Base-by-base conservation (phyloP, 92 coral and sea anemone genomes). In the Scolanthus callimorphus region DNA sequence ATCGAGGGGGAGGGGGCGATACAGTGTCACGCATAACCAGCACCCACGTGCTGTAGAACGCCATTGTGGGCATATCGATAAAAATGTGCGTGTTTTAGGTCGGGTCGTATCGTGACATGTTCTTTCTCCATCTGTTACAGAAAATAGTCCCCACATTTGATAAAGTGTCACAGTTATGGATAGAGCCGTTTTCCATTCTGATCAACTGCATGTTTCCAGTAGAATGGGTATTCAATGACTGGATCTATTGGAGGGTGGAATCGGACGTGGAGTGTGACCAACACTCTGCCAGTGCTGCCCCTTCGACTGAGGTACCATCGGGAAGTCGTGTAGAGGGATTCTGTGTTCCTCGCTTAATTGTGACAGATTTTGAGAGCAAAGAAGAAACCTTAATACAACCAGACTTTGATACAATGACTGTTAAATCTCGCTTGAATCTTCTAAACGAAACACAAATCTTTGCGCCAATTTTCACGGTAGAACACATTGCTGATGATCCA, bases 251-350 rank as follows among this genome's bases (percentile, higher is more conserved):
- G 86, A 60, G 38, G 41, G 71, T 62, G 11, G 9, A 19, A 24
- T 28, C 20, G 26, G 69, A 60, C 53, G 68, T 69, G 38, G 85
- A 56, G 23, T 70, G 26, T 20, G 23, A 70, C 26, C n/a, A n/a
- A n/a, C n/a, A n/a, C n/a, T n/a, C n/a, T n/a, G n/a, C n/a, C n/a
- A 3, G 31, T 4, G 0, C 62, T 20, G 54, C 28, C 3, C 49
- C 47, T 21, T 57, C 78, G 15, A 41, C 61, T 10, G 45, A 47
- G 12, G 27, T 55, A 43, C 79, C 57, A 6, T 31, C 91, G 0
- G 91, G 91, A 37, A 85, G 91, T 70, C 88, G 70, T 10, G 70
- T 46, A 17, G 91, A 85, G 43, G 91, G 91, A 3, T 81, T 81
- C 46, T 85, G 88, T 23, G 69, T 85, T 10, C 91, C 91, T 47